Base-by-base conservation (phyloP, 2,888 invertebrate genomes). In the Brachylomia viminalis region DNA sequence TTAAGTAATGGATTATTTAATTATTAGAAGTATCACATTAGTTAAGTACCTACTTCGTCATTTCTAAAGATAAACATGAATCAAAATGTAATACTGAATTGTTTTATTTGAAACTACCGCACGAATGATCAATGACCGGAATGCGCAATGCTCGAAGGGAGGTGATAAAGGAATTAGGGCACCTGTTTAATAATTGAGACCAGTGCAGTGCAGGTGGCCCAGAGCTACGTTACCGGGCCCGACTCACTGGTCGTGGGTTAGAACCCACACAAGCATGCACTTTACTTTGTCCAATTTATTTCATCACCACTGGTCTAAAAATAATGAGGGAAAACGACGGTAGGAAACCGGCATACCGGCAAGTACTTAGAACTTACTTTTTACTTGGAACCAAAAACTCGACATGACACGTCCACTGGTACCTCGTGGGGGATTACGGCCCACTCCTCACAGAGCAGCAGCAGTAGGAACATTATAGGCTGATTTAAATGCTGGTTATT, bases 31-130 rank as follows among this genome's bases (percentile, higher is more conserved):
- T n/a, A 38, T 38, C 23, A 23, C 15, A 38, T 3, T 38, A 38
- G 15, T 5, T 38, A 38, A 38, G 61, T 61, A 62, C 27, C 42
- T 42, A 62, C n/a, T n/a, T n/a, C n/a, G 10, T 27, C 1, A 45
- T 45, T 42, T 20, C 38, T n/a, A n/a, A 62, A n/a, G n/a, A 27
- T 27, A 20, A 33, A 30, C 30, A 20, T 33, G 20, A 64, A 45
- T n/a, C 42, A 71, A 64, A 45, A 56, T 45, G n/a, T 54, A 6
- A 45, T 27, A 20, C 6, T 30, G 1, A 5, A 45, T 54, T 30
- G 72, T 72, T 72, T 68, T 68, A 56, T 72, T 72, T 68, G 17
- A n/a, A 42, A 52, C 27, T 23, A 6, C 7, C 23, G 13, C 66
- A 42, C 30, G 11, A 62, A 11, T 30, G 30, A 58, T 27, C 30